Conservation (phyloP, 2,113 vertebrate genomes). For the Ctenodactylus gundi region DNA sequence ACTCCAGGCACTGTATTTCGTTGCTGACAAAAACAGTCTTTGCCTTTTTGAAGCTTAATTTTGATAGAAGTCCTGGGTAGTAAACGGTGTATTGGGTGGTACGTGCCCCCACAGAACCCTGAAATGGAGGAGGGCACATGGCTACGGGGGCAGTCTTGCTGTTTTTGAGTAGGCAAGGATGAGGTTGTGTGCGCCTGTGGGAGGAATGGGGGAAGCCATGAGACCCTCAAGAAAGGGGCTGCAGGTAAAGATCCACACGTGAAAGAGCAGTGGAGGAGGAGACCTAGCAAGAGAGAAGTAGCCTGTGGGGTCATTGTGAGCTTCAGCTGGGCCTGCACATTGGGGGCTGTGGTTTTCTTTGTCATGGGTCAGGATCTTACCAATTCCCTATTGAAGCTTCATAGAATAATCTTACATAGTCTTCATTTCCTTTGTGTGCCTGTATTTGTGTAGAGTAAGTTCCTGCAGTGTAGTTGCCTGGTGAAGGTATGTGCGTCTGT, state of each 20-base stretch:
- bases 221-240: neutral
- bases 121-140: neutral
- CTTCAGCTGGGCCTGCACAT: neutral
- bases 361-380: neutral
- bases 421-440: neutral
- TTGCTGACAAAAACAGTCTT: neutral
- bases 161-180: neutral
- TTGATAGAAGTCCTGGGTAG: neutral
- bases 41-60: neutral
- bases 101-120: neutral
- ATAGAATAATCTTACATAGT: neutral
- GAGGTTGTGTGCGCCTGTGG: neutral
- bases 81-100: neutral
- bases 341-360: neutral
- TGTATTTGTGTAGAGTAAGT: neutral
- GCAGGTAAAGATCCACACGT: neutral
- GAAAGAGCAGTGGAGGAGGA: neutral
- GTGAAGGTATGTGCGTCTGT: neutral
- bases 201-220: neutral
- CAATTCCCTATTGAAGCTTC: neutral
- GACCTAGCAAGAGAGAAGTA: too few relatives aligned
- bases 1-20: neutral
- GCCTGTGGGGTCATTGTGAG: rapidly evolving
- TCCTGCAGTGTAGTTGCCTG: neutral
- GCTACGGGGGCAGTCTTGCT: neutral